Evolutionary conservation across 2,888 invertebrate species (phyloP).

Genomic region (Chorisops tibialis): DNA sequence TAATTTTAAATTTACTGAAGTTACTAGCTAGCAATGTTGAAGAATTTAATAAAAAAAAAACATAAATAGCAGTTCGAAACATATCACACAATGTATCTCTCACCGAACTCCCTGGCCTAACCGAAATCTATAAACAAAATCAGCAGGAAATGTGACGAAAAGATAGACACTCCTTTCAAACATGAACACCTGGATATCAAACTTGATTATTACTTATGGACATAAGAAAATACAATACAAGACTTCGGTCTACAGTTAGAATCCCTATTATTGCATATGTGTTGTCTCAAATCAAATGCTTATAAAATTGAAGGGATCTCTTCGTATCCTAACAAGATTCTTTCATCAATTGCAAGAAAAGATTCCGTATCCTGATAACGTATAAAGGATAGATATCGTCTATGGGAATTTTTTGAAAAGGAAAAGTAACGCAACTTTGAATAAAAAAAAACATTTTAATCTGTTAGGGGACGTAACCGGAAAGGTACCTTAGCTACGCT

Average conservation of each 20-base stretch:
- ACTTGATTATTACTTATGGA: conserved; percentile 18
- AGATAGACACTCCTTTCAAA: background rate
- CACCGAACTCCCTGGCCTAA: background rate
- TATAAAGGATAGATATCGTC: background rate
- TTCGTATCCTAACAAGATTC: conserved; percentile 4
- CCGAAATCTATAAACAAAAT: conserved; percentile 20
- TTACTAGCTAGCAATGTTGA: too few relatives aligned
- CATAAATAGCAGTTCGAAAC: too few relatives aligned
- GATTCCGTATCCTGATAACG: background rate
- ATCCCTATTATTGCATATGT: conserved; percentile 10
- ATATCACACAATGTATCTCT: too few relatives aligned
- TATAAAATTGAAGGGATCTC: conserved; percentile 9
- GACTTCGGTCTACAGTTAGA: conserved; percentile 14
- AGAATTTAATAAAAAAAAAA: too few relatives aligned
- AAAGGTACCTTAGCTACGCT: conserved; percentile 3
- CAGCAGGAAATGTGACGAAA: conserved; percentile 24
- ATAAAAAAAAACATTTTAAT: conserved; percentile 15
- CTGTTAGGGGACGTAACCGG: conserved; percentile 13
- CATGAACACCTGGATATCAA: conserved; percentile 14
- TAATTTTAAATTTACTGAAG: too few relatives aligned
- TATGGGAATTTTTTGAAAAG: conserved; percentile 17
- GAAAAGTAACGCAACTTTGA: conserved; percentile 16
- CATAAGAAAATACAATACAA: conserved; percentile 13
- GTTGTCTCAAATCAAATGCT: background rate
- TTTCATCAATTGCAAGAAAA: background rate